A percentile compares a stretch with the other conserved stretches of the same genome.
Evolutionary conservation across 2,797 vertebrate species (phyloP).

Genomic region (Silurus aristotelis): DNA sequence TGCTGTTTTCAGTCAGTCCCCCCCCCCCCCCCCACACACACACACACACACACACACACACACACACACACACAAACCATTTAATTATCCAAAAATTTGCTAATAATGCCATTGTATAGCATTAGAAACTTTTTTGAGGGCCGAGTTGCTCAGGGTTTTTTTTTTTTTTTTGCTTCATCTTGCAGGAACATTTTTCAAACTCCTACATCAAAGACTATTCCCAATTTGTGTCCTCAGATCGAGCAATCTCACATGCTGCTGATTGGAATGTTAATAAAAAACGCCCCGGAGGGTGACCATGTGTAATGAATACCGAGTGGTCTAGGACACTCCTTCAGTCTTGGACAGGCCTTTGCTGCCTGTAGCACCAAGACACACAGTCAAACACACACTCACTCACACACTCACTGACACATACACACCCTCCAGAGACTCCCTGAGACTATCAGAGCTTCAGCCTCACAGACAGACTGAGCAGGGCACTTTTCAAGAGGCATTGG

Average conservation of each 20-base stretch:
- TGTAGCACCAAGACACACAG: neutral
- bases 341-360: conserved; percentile 34
- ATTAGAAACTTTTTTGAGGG: neutral
- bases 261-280: conserved; percentile 73
- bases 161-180: conserved; percentile 46
- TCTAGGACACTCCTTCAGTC: conserved; percentile 29
- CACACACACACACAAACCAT: conserved; percentile 10
- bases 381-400: neutral
- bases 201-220: conserved; percentile 70
- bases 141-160: conserved; percentile 1
- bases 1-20: no score
- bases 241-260: conserved; percentile 60
- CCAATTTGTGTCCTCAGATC: conserved; percentile 70
- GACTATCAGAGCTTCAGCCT: conserved; percentile 39
- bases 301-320: conserved; percentile 65
- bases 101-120: conserved; percentile 17
- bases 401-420: conserved; percentile 11
- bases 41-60: neutral
- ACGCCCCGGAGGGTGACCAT: conserved; percentile 53
- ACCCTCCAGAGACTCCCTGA: conserved; percentile 37
- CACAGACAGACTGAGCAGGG: conserved; percentile 16
- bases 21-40: neutral
- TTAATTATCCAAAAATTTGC: conserved; percentile 34
- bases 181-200: conserved; percentile 63
- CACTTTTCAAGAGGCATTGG: conserved; percentile 35